phyloP scores from a whole-genome alignment of 2,888 invertebrate genomes.

The Trachelus tabidus region DNA sequence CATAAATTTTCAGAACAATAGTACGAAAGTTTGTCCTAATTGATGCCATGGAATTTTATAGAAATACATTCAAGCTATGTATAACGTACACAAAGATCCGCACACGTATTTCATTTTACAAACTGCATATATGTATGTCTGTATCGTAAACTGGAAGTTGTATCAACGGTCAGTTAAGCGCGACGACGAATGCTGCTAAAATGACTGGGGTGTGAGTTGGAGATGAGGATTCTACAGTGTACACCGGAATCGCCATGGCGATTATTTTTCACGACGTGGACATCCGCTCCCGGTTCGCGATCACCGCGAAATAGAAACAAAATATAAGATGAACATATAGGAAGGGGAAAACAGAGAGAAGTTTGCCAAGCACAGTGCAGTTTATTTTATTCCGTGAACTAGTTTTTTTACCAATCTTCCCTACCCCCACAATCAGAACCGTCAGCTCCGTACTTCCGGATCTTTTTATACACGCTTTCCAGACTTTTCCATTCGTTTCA shows the following conservation, averaged over 20 bases:
- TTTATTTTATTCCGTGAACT: slow-evolving; percentile 8
- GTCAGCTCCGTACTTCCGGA: too few species aligned
- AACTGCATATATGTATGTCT: too few species aligned
- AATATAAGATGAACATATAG: slow-evolving; percentile 37
- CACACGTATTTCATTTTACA: too few species aligned
- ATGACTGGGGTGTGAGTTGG: slow-evolving; percentile 14
- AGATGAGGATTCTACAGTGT: slow-evolving; percentile 24
- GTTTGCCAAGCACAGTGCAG: slow-evolving; percentile 14
- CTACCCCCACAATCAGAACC: too few species aligned
- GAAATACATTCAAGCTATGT: too few species aligned
- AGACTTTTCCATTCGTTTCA: neutral
- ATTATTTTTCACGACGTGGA: slow-evolving; percentile 63
- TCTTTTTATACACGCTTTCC: neutral
- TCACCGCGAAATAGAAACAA: slow-evolving; percentile 59
- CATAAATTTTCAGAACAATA: too few species aligned
- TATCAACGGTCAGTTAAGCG: neutral
- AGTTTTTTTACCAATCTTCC: too few species aligned
- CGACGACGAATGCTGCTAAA: slow-evolving; percentile 15
- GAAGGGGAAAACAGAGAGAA: slow-evolving; percentile 2
- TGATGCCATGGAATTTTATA: too few species aligned
- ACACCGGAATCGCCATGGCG: slow-evolving; percentile 52
- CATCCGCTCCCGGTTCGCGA: slow-evolving; percentile 59
- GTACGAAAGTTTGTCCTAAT: too few species aligned
- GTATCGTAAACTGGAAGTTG: neutral
- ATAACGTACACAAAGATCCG: too few species aligned